Evolutionary conservation across 2,797 vertebrate genomes (phyloP).

Genomic region (Apogon talboti): DNA sequence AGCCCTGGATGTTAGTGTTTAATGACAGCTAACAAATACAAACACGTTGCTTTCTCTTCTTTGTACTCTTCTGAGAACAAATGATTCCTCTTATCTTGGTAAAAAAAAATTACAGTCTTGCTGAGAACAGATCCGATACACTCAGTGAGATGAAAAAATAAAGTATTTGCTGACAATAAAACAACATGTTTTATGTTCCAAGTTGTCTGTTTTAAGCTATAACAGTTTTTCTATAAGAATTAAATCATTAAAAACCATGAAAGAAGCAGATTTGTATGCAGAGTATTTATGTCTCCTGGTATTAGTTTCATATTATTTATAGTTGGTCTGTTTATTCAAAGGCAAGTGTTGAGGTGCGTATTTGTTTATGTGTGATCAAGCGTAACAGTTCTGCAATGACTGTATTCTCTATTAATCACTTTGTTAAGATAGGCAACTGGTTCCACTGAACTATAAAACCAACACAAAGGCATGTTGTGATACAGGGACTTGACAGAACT

Average conservation of each 20-base stretch:
- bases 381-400: background rate
- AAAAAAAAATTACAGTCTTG: no score
- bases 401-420: background rate
- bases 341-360: background rate
- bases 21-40: no score
- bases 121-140: background rate
- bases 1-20: background rate
- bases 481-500: background rate
- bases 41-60: no score
- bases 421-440: background rate
- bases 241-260: no score
- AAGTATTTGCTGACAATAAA: no score
- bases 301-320: no score
- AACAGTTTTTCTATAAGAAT: no score
- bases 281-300: no score
- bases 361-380: conserved; percentile 9
- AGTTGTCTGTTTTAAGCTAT: no score
- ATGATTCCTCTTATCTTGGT: background rate
- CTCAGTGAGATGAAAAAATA: no score
- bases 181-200: no score
- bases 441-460: background rate
- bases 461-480: background rate
- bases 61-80: background rate
- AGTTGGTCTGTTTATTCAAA: background rate
- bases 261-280: no score